Evolutionary conservation across 2,888 invertebrate genomes (phyloP), one percentile per base, ranked within the genome.

Genomic region (Eupithecia dodoneata): DNA sequence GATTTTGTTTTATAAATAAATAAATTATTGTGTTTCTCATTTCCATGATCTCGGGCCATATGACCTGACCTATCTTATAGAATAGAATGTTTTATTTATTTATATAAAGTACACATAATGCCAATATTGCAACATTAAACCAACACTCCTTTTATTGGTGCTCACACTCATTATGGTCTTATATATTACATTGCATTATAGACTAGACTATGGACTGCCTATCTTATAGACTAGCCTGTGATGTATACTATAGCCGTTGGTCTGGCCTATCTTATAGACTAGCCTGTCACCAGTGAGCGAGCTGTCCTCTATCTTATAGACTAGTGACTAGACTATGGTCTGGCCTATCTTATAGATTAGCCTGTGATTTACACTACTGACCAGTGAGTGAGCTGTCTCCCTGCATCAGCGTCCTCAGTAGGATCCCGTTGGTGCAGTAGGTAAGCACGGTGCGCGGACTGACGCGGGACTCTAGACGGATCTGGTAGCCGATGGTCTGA

Each of bases 391-490:
- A 96, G 9, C 95, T 93, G 81, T 97, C 97, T 3, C 97, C 97
- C 3, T 96, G 96, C 97, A 99, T 98, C 76, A 99, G 94, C 0
- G 98, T 98, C 73, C 99, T 95, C 78, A 99, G 95, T 78, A 99
- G 95, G 4, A 99, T 97, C 0, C 99, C 98, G 88, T 97, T 98
- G n/a, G 99, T 99, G 88, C 98, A 98, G 92, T 98, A 99, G 0
- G 98, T 97, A 79, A 99, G 95, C 55, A 98, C 95, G 0, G 98
- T 98, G 83, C 97, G 96, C 0, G 97, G 97, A 18, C 97, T 97
- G 30, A 97, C 96, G 83, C 97, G 96, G 75, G 97, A 98, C 92
- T 99, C 99, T 80, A 99, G 93, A 67, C 98, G 96, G 81, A 99
- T 98, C 92, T 99, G 99, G 90, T 98, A 99, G 7, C 99, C 99